Evolutionary conservation across 92 coral and sea anemone genomes (phyloP), one percentile per base, ranked within the genome.

Genomic region (Zoanthus sociatus): DNA sequence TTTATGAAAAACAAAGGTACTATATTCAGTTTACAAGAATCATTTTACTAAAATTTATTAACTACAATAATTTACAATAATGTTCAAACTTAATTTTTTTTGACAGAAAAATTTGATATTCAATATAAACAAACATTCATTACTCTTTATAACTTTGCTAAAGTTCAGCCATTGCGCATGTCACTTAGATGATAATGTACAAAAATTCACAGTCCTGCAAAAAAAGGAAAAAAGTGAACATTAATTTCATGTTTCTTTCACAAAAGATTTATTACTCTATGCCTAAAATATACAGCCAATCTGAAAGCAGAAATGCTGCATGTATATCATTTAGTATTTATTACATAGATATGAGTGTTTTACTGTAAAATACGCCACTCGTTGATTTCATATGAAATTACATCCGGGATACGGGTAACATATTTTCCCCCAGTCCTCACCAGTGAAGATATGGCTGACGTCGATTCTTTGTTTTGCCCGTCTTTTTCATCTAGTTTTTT

Each of bases 161-260:
- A 58, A 5, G 20, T 13, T 58, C 64, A 6, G 60, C 60, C 0
- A 7, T 2, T 3, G 60, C 60, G 3, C 15, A 14, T 58, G 64
- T 67, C 0, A 58, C 15, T 79, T 71, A 79, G 11, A 79, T 60
- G 26, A 79, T 26, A 63, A 79, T 79, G 9, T 79, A 79, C 84
- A 79, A 79, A 63, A 79, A 63, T 0, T 79, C 84, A 79, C 84
- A 79, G 17, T 79, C 68, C 84, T 79, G 84, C 48, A 79, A 79
- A 63, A 18, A n/a, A 79, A 16, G 11, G 45, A 31, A 60, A 0
- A 61, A 50, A 20, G n/a, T 37, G 42, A 69, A 21, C 7, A 6
- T 42, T 21, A 12, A 7, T 51, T 50, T 47, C 7, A n/a, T 5
- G 18, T 47, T 47, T 26, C 60, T 8, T 50, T 14, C 37, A 37